Evolutionary conservation across 2,113 vertebrate species (phyloP), one percentile per base, ranked within the genome.

Genomic region (Varanus salvator): DNA sequence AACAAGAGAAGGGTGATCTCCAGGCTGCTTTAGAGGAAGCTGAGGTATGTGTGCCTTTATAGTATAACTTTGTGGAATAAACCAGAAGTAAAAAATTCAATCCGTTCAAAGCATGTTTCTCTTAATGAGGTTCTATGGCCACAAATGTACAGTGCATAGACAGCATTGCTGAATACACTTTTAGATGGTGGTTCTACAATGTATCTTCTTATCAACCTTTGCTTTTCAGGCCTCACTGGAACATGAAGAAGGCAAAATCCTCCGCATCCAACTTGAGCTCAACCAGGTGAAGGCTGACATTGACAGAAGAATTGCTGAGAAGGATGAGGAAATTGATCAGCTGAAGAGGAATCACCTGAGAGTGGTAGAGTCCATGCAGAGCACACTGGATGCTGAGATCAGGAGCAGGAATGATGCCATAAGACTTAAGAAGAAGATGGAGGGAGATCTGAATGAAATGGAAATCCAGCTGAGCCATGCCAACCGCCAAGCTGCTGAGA

Each of bases 1-100:
- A 99, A 80, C 91, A 96, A 88, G 98, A 99, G 89, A 98, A 99
- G 91, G 87, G 95, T 85, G 98, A 99, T 95, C 94, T 99, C n/a
- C 98, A 99, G 90, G 96, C 96, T 52, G 95, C 98, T 19, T 69
- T 98, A 44, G 98, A 98, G 89, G 98, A 98, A 94, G 98, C 97
- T 80, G 98, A 98, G 97, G 98, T 98, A 95, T 0, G 0, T 0
- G 12, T 6, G 48, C 48, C 1, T 2, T 76, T 78, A 25, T 23
- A 66, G 31, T 0, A 1, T 75, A 48, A 64, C 48, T 81, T 44
- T 57, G 66, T 38, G 57, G 54, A 11, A 38, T 64, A 85, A 80
- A 80, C 52, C 76, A 75, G 23, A 69, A 87, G 52, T 54, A 23
- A 12, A 60, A n/a, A 7, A 23, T 52, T 25, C 3, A 48, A 48